A percentile compares a stretch with the other conserved stretches of the same genome.
These are phyloP conservation scores for Acanthiza pusilla DNA, from an alignment of 2,797 vertebrate genomes.

Conservation along the genomic window DNA sequence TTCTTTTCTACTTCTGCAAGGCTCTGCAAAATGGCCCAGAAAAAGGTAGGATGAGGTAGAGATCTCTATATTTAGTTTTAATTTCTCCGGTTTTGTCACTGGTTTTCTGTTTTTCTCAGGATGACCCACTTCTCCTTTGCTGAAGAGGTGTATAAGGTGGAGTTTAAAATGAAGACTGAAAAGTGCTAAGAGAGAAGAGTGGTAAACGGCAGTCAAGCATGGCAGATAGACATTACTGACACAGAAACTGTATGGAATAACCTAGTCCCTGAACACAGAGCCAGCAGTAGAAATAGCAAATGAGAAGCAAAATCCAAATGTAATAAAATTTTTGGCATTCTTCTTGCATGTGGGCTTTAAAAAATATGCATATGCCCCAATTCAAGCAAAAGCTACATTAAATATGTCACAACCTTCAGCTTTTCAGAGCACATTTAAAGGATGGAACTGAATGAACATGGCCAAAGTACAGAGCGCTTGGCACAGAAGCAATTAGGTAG, in stretches of 20 bases:
- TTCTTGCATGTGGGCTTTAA: neutral
- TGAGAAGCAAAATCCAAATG: neutral
- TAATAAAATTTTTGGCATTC: neutral
- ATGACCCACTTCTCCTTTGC: neutral
- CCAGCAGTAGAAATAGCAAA: neutral
- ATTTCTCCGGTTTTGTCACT: neutral
- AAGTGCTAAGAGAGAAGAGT: neutral
- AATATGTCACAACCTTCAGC: neutral
- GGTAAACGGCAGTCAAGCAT: neutral
- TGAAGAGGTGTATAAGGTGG: neutral
- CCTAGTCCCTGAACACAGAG: neutral
- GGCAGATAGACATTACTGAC: neutral
- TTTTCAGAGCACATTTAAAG: neutral
- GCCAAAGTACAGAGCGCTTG: neutral
- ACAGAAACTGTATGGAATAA: neutral
- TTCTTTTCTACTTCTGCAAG: neutral
- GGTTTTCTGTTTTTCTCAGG: neutral
- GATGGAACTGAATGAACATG: neutral
- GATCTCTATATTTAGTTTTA: neutral
- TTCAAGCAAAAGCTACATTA: neutral
- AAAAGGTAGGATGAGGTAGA: neutral
- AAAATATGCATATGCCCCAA: neutral
- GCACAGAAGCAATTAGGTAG: neutral
- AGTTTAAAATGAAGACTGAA: neutral
- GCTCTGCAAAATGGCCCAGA: neutral